These are phyloP conservation scores for Aeoliscus strigatus DNA, from an alignment of 2,797 vertebrate species.

Conservation along the genomic window DNA sequence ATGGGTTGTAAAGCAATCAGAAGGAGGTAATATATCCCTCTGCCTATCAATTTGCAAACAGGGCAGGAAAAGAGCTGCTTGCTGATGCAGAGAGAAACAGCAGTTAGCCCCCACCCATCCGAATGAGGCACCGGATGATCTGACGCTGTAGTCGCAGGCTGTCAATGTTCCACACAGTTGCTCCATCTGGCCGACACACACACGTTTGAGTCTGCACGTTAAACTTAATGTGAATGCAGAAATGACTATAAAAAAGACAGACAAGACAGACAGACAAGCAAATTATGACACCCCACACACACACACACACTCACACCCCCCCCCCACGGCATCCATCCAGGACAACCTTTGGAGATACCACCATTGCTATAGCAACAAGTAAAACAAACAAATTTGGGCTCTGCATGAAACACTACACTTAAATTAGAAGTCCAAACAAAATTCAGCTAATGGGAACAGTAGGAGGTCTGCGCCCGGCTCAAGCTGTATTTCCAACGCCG, in stretches of 20 bases:
- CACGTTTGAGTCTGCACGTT: slow-evolving; percentile 19
- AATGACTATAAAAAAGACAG: too few relatives aligned
- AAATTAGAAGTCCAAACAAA: slow-evolving; percentile 61
- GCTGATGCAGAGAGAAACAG: slow-evolving; percentile 47
- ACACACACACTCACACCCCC: too few relatives aligned
- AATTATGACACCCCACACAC: too few relatives aligned
- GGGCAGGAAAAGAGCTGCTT: slow-evolving; percentile 28
- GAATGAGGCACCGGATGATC: slow-evolving; percentile 20
- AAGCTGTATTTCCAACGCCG: slow-evolving; percentile 41
- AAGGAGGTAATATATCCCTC: slow-evolving; percentile 46
- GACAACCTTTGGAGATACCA: slow-evolving; percentile 66
- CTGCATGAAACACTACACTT: slow-evolving; percentile 74
- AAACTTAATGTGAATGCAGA: slow-evolving; percentile 14
- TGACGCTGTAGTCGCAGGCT: slow-evolving; percentile 36
- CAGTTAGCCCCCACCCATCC: slow-evolving; percentile 4
- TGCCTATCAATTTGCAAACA: slow-evolving; percentile 59
- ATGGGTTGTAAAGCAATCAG: slow-evolving; percentile 69
- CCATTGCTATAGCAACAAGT: slow-evolving; percentile 70
- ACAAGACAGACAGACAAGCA: too few relatives aligned
- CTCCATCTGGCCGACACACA: slow-evolving; percentile 9
- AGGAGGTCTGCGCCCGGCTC: slow-evolving; percentile 41
- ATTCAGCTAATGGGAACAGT: slow-evolving; percentile 56
- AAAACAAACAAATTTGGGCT: slow-evolving; percentile 80
- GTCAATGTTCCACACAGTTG: slow-evolving; percentile 14
- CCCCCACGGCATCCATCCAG: slow-evolving; percentile 54